Conservation (phyloP, 2,113 vertebrate species). For the Microcebus murinus region DNA sequence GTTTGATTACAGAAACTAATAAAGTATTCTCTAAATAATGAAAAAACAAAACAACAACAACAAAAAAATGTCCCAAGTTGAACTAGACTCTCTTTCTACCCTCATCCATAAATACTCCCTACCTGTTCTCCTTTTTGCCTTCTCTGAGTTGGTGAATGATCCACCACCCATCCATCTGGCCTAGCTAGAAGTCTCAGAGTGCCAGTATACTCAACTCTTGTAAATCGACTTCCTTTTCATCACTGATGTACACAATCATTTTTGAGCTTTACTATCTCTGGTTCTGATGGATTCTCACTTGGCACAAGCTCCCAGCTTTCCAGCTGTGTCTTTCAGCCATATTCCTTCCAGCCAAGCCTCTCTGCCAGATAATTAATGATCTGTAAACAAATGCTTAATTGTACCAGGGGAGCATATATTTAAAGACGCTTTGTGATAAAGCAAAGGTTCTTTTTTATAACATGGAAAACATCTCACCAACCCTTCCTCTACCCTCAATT, state of each 20-base stretch:
- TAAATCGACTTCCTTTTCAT: constrained; percentile 34
- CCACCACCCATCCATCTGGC: not conserved
- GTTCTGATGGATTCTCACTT: constrained; percentile 60
- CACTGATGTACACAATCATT: constrained; percentile 32
- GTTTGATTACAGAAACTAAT: too few species aligned
- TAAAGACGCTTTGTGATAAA: constrained; percentile 71
- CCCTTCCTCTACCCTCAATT: not conserved
- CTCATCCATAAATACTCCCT: not conserved
- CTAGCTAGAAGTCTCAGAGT: not conserved
- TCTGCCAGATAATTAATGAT: constrained; percentile 79
- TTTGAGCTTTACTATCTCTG: constrained; percentile 58
- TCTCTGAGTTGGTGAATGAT: not conserved
- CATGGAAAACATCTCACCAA: not conserved
- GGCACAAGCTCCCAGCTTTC: constrained; percentile 62
- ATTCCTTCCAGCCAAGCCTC: constrained; percentile 66
- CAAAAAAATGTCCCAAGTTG: too few species aligned
- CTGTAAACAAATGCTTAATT: constrained; percentile 80
- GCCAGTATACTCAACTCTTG: not conserved
- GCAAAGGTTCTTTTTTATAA: constrained; percentile 48
- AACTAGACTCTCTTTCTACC: not conserved
- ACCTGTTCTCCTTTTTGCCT: not conserved
- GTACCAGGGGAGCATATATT: constrained; percentile 66
- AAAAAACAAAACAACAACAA: too few species aligned
- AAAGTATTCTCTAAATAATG: too few species aligned
- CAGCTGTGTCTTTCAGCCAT: constrained; percentile 74